A percentile compares a stretch with the other conserved stretches of the same genome.
phyloP scores from a whole-genome alignment of 2,113 vertebrate species.

The Tauraco erythrolophus region DNA sequence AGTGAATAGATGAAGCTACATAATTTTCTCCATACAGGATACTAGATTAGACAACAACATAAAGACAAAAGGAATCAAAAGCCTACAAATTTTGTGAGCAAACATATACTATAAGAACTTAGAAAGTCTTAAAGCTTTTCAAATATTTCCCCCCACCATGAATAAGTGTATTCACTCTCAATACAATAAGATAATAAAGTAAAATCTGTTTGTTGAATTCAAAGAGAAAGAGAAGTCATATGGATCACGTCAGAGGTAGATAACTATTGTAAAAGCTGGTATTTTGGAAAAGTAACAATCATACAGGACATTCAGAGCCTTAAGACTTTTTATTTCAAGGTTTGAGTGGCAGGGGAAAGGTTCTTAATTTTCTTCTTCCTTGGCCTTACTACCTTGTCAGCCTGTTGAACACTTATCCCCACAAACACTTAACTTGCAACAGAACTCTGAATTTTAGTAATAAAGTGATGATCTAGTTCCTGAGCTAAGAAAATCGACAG shows the following conservation, averaged over 20 bases:
- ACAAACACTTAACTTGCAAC: not conserved
- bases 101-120: not conserved
- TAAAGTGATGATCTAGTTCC: not conserved
- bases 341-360: not conserved
- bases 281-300: not conserved
- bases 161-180: not conserved
- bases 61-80: not conserved
- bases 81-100: not conserved
- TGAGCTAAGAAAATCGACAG: not conserved
- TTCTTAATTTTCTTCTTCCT: not conserved
- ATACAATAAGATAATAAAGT: not conserved
- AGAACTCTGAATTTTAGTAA: not conserved
- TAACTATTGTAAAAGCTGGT: not conserved
- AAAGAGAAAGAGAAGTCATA: not conserved
- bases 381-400: not conserved
- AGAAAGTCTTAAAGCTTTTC: not conserved
- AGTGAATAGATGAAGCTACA: not conserved
- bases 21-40: not conserved
- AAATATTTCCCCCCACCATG: fast-evolving
- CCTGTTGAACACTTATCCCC: not conserved
- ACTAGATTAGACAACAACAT: not conserved
- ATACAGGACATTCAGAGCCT: not conserved
- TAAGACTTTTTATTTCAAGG: not conserved
- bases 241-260: not conserved
- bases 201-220: not conserved